Evolutionary conservation across 2,113 vertebrate species (phyloP).

Genomic region (Sander vitreus): DNA sequence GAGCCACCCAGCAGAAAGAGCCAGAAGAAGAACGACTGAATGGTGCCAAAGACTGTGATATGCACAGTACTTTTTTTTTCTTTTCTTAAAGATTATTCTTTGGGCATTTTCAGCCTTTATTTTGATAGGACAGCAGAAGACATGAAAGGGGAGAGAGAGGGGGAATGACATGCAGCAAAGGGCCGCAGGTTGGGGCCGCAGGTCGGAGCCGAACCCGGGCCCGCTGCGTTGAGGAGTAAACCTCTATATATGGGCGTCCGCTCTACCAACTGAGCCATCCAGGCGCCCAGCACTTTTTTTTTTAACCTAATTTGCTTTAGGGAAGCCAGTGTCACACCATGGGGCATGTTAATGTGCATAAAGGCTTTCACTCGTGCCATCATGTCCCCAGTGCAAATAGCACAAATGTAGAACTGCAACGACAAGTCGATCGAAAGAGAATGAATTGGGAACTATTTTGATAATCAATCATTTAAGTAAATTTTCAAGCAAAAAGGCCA

Average conservation of each 20-base stretch:
- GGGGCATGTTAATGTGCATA: background rate
- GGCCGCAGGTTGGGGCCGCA: no score
- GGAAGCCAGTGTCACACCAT: background rate
- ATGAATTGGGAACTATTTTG: background rate
- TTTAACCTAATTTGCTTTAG: background rate
- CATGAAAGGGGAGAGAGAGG: no score
- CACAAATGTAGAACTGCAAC: background rate
- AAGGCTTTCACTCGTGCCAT: background rate
- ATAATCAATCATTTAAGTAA: background rate
- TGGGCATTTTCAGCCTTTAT: no score
- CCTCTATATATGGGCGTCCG: no score
- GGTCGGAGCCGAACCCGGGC: no score
- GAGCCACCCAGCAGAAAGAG: slow-evolving; percentile 79
- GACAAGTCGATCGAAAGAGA: background rate
- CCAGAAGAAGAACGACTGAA: slow-evolving; percentile 90
- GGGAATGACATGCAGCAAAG: no score
- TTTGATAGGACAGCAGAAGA: no score
- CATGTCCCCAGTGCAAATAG: background rate
- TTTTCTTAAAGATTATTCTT: background rate
- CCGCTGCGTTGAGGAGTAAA: no score
- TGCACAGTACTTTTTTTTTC: background rate
- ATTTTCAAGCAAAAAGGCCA: background rate
- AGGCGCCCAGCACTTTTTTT: background rate
- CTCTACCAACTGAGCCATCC: no score
- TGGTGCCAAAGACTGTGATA: background rate